phyloP scores from a whole-genome alignment of 2,113 vertebrate species.

The Urocolius indicus region DNA sequence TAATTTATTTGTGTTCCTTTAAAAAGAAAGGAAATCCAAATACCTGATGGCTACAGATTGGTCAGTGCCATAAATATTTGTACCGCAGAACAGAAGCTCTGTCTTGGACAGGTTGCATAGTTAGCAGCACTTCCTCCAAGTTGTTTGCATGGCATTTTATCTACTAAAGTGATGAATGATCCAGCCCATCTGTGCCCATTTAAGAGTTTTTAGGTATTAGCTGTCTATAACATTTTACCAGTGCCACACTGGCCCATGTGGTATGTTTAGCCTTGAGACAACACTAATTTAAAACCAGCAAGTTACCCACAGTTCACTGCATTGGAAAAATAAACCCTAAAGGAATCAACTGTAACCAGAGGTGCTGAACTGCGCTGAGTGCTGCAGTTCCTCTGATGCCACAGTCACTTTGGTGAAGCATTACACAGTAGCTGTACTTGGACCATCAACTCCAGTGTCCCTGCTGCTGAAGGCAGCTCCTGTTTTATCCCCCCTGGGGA shows the following conservation, averaged over 20 bases:
- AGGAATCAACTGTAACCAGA: background rate
- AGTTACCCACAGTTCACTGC: slow-evolving; percentile 38
- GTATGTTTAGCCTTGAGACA: slow-evolving; percentile 9
- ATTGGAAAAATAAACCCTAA: background rate
- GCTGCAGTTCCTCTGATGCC: background rate
- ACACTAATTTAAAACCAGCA: background rate
- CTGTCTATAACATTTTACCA: slow-evolving; percentile 16
- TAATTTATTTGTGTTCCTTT: slow-evolving; percentile 63
- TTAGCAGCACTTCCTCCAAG: slow-evolving; percentile 56
- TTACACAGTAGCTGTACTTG: background rate
- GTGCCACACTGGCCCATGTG: background rate
- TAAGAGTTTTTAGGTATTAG: background rate
- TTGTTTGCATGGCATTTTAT: background rate
- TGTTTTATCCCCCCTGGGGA: background rate
- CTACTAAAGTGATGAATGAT: slow-evolving; percentile 4
- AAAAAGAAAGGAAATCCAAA: slow-evolving; percentile 66
- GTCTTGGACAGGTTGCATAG: slow-evolving; percentile 66
- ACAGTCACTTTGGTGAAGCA: slow-evolving; percentile 1
- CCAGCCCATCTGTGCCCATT: background rate
- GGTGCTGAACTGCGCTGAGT: background rate
- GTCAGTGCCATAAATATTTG: slow-evolving; percentile 37
- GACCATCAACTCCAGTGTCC: background rate
- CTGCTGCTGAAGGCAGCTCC: slow-evolving; percentile 18
- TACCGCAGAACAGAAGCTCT: slow-evolving; percentile 56
- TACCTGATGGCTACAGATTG: slow-evolving; percentile 61